Evolutionary conservation across 2,113 vertebrate genomes (phyloP).

Genomic region (Dermatemys mawii): DNA sequence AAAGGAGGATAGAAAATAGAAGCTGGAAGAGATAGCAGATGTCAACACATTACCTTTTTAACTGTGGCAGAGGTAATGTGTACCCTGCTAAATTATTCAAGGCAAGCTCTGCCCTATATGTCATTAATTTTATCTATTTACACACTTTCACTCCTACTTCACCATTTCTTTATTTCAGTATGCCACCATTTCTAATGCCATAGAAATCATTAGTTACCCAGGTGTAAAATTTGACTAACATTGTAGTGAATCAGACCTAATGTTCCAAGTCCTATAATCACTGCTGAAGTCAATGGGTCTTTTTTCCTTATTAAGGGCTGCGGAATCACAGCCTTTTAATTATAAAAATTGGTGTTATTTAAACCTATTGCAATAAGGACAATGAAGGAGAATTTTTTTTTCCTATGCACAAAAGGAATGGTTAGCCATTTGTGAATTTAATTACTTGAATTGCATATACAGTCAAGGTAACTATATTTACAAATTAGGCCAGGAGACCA

Average conservation of each 20-base stretch:
- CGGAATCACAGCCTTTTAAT: slow-evolving; percentile 8
- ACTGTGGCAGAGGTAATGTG: slow-evolving; percentile 2
- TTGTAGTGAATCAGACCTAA: too few species aligned
- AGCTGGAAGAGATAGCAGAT: slow-evolving; percentile 31
- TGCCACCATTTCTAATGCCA: not conserved
- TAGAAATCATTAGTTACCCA: accelerated
- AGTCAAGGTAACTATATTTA: not conserved
- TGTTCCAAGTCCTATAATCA: not conserved
- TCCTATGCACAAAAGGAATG: not conserved
- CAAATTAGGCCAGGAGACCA: not conserved
- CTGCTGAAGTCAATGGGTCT: not conserved
- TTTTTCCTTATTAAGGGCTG: too few species aligned
- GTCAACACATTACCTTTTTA: slow-evolving; percentile 52
- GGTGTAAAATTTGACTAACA: not conserved
- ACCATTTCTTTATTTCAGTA: not conserved
- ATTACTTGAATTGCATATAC: not conserved
- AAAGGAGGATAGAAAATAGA: slow-evolving; percentile 30
- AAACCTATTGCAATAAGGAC: not conserved
- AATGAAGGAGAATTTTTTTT: not conserved
- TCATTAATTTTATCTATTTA: not conserved
- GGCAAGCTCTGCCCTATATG: not conserved
- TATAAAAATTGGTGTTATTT: not conserved
- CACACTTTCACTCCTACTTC: not conserved
- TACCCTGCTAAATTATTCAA: not conserved
- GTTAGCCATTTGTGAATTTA: not conserved